These are phyloP conservation scores for Linepithema humile DNA, from an alignment of 1,140 invertebrate species.

Conservation along the genomic window DNA sequence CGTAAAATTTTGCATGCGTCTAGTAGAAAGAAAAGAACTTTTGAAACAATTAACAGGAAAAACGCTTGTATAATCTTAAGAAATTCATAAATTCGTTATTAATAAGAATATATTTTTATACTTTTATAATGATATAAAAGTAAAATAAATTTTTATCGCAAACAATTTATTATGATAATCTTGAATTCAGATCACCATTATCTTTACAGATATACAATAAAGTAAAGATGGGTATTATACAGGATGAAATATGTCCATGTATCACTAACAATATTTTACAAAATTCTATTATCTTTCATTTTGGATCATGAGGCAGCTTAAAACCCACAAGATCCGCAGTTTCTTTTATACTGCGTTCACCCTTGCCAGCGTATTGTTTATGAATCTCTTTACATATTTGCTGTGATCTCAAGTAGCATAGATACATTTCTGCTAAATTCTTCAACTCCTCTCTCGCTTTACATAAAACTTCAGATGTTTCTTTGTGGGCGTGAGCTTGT, in stretches of 20 bases:
- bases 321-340: slow-evolving; percentile 94
- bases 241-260: not conserved
- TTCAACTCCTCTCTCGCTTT: slow-evolving; percentile 92
- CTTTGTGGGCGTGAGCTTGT: slow-evolving; percentile 89
- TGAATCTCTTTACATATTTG: slow-evolving; percentile 89
- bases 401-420: slow-evolving; percentile 89
- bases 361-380: slow-evolving; percentile 89
- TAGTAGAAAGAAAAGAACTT: too few species aligned
- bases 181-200: not conserved
- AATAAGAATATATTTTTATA: too few species aligned
- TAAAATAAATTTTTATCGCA: not conserved
- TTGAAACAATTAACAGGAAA: too few species aligned
- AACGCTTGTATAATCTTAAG: too few species aligned
- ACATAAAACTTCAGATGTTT: slow-evolving; percentile 92
- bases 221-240: not conserved
- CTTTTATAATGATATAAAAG: too few species aligned
- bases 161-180: not conserved
- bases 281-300: slow-evolving; percentile 77
- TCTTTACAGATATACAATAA: not conserved
- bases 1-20: too few species aligned
- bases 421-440: slow-evolving; percentile 89
- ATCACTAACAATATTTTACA: not conserved
- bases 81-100: too few species aligned
- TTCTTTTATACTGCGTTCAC: slow-evolving; percentile 90
- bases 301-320: slow-evolving; percentile 93